Evolutionary conservation across 2,888 invertebrate genomes (phyloP), one percentile per base, ranked within the genome.

Genomic region (Cerastis rubricosa): DNA sequence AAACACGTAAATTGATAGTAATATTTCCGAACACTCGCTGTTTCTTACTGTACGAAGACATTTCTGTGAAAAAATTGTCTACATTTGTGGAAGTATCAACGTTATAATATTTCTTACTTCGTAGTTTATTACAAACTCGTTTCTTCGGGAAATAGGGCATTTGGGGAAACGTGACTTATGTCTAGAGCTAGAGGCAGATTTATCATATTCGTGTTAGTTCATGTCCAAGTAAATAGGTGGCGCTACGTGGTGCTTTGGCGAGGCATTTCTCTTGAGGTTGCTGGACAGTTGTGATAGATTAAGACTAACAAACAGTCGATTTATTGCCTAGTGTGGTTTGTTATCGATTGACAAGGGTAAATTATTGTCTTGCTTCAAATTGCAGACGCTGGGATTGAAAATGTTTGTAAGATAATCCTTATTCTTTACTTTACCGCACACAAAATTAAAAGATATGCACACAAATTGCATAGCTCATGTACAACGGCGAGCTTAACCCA

Each of bases 131-230:
- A 49, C 67, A 68, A 63, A 68, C 57, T 67, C 45, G 17, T 57
- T 63, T 64, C 67, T 43, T 68, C n/a, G 43, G 2, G 76, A 71
- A 81, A 81, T 72, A 68, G 69, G 61, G 61, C 69, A 72, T 82
- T 82, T 71, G 47, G 14, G 2, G 6, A 64, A 25, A 64, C 63
- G 71, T 82, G 63, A 82, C 74, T 64, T 47, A 61, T 54, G 43
- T 9, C 49, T 69, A 12, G 29, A 14, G 57, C 29, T 61, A n/a
- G 47, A 63, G 51, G 49, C 19, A 64, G 57, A 81, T 74, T 71
- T 78, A 78, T 83, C 54, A 83, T 74, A 45, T 74, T 64, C 61
- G 66, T 70, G 67, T 65, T 81, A 77, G 82, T 78, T 78, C 61
- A 22, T 63, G 68, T 71, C 47, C 45, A 22, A 76, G 35, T 40